These are phyloP conservation scores for Emydocephalus ijimae DNA, from an alignment of 2,113 vertebrate genomes.

Conservation along the genomic window DNA sequence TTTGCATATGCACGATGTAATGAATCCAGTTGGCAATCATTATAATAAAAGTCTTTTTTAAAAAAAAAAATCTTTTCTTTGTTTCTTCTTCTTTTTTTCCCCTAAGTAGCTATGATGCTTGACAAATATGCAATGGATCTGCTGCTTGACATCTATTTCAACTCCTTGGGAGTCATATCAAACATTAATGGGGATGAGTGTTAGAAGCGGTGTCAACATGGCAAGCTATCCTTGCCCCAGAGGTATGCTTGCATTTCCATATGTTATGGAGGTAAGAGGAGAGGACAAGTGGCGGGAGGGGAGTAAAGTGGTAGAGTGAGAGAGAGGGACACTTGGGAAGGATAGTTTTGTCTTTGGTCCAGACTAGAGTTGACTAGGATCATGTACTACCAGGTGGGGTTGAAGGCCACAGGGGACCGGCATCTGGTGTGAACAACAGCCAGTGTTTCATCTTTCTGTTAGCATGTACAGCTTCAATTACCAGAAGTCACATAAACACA, in stretches of 20 bases:
- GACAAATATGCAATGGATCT: constrained; percentile 58
- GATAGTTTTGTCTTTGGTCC: constrained; percentile 49
- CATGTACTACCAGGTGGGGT: constrained; percentile 1
- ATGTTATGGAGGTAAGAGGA: constrained; percentile 69
- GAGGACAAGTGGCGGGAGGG: not conserved
- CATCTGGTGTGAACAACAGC: not conserved
- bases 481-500: constrained; percentile 73
- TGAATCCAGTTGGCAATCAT: constrained; percentile 49
- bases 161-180: constrained; percentile 72
- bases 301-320: not conserved
- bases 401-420: not conserved
- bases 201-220: constrained; percentile 77
- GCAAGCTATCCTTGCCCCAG: constrained; percentile 63
- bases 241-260: constrained; percentile 72
- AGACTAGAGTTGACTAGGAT: constrained; percentile 36
- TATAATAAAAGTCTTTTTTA: not conserved
- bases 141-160: constrained; percentile 68
- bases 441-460: not conserved
- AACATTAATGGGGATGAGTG: constrained; percentile 79
- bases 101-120: constrained; percentile 40
- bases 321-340: constrained; percentile 23
- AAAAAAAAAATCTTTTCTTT: constrained; percentile 11
- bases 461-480: constrained; percentile 8
- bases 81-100: constrained; percentile 9
- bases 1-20: constrained; percentile 39